These are phyloP conservation scores for Bagarius yarrelli DNA, from an alignment of 2,113 vertebrate species.

Conservation along the genomic window DNA sequence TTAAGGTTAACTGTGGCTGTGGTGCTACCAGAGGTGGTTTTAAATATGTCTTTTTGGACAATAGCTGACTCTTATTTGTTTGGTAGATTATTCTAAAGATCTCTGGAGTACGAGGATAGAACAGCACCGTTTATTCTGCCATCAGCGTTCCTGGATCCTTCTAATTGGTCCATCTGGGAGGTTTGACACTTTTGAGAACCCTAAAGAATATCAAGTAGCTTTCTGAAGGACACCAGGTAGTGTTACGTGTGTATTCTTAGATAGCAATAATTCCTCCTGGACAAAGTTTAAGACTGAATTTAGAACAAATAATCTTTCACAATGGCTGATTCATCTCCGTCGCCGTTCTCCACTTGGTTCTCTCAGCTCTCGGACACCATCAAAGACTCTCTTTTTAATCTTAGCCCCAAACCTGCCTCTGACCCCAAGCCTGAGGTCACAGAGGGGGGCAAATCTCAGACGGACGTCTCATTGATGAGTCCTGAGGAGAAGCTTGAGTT, in stretches of 20 bases:
- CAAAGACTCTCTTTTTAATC: conserved; percentile 65
- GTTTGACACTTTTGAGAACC: background rate
- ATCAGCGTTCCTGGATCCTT: background rate
- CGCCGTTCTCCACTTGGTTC: conserved; percentile 75
- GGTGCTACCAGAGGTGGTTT: background rate
- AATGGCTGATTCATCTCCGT: conserved; percentile 38
- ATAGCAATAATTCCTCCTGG: background rate
- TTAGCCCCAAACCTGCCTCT: conserved; percentile 48
- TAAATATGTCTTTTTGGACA: background rate
- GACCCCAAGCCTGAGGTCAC: background rate
- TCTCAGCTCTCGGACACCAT: conserved; percentile 75
- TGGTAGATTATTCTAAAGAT: background rate
- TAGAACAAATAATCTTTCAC: background rate
- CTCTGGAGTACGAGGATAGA: conserved; percentile 60
- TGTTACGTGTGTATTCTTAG: background rate
- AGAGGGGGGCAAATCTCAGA: background rate
- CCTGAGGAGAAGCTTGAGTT: conserved; percentile 35
- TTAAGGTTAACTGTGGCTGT: background rate
- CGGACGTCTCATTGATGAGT: conserved; percentile 21
- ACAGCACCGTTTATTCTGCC: conserved; percentile 38
- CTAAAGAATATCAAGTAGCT: too few relatives aligned
- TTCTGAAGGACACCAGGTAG: background rate
- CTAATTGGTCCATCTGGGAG: background rate
- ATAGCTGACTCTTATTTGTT: too few relatives aligned
- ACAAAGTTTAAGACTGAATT: background rate